These are phyloP conservation scores for Chromobotia macracanthus DNA, from an alignment of 2,797 vertebrate species.

Conservation along the genomic window DNA sequence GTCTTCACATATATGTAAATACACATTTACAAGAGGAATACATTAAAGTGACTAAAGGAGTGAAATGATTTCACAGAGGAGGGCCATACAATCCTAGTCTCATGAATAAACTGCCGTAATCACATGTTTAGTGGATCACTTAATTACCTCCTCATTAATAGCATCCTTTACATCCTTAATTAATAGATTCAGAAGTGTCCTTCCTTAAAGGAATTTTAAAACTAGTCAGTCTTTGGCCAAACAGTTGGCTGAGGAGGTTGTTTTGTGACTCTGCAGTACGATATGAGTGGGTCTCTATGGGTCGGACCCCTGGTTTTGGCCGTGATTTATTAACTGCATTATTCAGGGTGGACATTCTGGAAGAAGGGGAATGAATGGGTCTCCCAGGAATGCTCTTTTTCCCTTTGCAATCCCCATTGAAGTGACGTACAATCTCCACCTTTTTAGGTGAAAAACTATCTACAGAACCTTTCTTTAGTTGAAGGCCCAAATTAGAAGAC, in stretches of 20 bases:
- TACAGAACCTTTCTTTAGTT: slow-evolving; percentile 76
- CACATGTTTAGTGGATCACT: slow-evolving; percentile 73
- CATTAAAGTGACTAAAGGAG: slow-evolving; percentile 85
- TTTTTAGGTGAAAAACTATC: slow-evolving; percentile 82
- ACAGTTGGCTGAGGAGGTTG: slow-evolving; percentile 95
- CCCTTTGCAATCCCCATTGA: slow-evolving; percentile 81
- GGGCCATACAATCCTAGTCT: slow-evolving; percentile 90
- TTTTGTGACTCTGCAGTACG: slow-evolving; percentile 95
- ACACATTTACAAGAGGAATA: slow-evolving; percentile 81
- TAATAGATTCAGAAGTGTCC: slow-evolving; percentile 89
- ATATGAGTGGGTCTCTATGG: slow-evolving; percentile 78
- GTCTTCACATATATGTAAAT: slow-evolving; percentile 84
- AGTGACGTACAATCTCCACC: slow-evolving; percentile 71
- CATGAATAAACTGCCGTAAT: slow-evolving; percentile 82
- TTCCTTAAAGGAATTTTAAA: slow-evolving; percentile 99
- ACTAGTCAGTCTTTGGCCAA: slow-evolving; percentile 96
- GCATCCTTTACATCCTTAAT: slow-evolving; percentile 75
- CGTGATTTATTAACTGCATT: slow-evolving; percentile 81
- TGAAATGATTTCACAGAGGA: slow-evolving; percentile 84
- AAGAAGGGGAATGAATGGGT: slow-evolving; percentile 77
- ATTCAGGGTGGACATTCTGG: slow-evolving; percentile 82
- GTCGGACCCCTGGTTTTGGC: slow-evolving; percentile 77
- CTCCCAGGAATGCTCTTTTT: slow-evolving; percentile 83
- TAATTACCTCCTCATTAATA: slow-evolving; percentile 75
- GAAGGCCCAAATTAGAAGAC: slow-evolving; percentile 67